A percentile compares a stretch with the other conserved stretches of the same genome.
phyloP scores from a whole-genome alignment of 2,888 invertebrate species.

The Thereva nobilitata region DNA sequence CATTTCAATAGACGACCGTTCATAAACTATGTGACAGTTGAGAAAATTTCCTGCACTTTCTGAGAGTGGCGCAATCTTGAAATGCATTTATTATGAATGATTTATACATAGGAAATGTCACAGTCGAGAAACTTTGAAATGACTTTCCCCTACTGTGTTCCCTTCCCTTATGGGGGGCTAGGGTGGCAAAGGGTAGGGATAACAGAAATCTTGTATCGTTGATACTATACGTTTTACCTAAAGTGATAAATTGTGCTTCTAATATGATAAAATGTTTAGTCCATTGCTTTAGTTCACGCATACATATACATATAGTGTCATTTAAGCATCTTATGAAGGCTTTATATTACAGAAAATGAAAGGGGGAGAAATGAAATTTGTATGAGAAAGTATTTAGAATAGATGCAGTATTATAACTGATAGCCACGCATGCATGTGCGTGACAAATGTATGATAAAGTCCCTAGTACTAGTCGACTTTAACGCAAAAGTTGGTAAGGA shows the following conservation, averaged over 20 bases:
- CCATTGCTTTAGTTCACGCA: neutral
- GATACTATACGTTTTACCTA: neutral
- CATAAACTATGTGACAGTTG: neutral
- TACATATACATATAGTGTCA: too few species aligned
- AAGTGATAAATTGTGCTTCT: slow-evolving; percentile 26
- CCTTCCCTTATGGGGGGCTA: neutral
- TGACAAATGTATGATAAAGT: too few species aligned
- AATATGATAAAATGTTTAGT: slow-evolving; percentile 28
- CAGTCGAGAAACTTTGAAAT: slow-evolving; percentile 5
- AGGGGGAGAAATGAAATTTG: too few species aligned
- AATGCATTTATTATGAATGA: slow-evolving; percentile 33
- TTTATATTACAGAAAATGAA: too few species aligned
- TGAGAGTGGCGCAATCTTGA: slow-evolving; percentile 17
- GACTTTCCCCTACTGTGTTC: neutral
- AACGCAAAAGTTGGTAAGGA: too few species aligned
- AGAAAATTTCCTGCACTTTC: slow-evolving; percentile 26
- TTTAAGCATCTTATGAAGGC: too few species aligned
- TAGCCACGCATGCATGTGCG: too few species aligned
- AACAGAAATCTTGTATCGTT: neutral
- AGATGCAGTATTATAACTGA: too few species aligned
- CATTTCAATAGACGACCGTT: too few species aligned
- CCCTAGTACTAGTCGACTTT: too few species aligned
- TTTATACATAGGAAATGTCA: slow-evolving; percentile 25
- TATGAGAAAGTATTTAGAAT: too few species aligned
- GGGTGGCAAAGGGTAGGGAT: too few species aligned